Evolutionary conservation across 2,113 vertebrate species (phyloP), one percentile per base, ranked within the genome.

Genomic region (Prietella phreatophila): DNA sequence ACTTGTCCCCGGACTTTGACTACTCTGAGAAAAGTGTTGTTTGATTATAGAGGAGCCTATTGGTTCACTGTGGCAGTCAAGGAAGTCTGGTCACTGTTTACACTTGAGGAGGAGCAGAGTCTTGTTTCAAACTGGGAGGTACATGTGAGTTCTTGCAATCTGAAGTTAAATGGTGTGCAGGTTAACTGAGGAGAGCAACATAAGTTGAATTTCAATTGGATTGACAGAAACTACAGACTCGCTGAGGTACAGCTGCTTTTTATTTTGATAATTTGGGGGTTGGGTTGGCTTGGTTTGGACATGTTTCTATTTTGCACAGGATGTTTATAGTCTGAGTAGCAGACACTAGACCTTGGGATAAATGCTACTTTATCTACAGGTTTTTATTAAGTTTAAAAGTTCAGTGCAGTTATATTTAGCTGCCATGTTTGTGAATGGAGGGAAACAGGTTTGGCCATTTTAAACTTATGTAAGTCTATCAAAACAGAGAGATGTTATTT

Each of bases 21-120:
- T 83, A 65, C 19, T 22, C 82, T 53, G 71, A 42, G 82, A 47
- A 71, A 78, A 60, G 65, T 69, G 86, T 80, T 65, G 71, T 81
- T 75, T 85, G 83, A 73, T 84, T 78, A 86, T 50, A 71, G 61
- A 80, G 82, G 71, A 88, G 78, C 50, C 73, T 84, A 88, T 90
- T 90, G 87, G 84, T 83, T 84, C 50, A 55, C 90, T 80, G 67
- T 75, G 83, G 63, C 85, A 83, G 88, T 91, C 86, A 89, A 93
- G 93, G 92, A 93, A 93, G 91, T 92, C 85, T 90, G 85, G 89
- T 91, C 88, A 91, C 90, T 92, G 91, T 93, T 91, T 93, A 81
- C 78, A 36, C 83, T 58, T 83, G 82, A 87, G 89, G 88, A 89
- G 91, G 86, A 90, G 94, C 92, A 91, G 84, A 53, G 93, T 50